Base-by-base conservation (phyloP, 2,888 invertebrate species). In the Limnephilus auricula region DNA sequence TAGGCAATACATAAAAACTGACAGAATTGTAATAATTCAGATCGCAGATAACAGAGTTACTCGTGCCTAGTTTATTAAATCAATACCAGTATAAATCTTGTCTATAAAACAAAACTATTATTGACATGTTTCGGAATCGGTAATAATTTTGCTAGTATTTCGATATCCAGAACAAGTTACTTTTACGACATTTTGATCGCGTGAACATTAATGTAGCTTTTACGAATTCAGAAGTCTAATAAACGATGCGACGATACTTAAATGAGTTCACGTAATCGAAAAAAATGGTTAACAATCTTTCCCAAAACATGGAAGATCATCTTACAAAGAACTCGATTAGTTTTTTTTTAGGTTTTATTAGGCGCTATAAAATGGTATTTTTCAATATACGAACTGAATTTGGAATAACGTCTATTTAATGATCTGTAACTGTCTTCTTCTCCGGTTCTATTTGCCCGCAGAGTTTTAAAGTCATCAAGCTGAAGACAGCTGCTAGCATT, bases 11-110 rank as follows among this genome's bases (percentile, higher is more conserved):
- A 89, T 79, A 89, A 89, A 45, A 89, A 78, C 89, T n/a, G 79
- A 30, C 79, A 89, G 89, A 89, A 79, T 13, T 30, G 83, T 83
- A 34, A 83, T 34, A 83, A 89, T 89, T 89, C 31, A 85, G 50
- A 85, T 85, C 13, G 40, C 31, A 50, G 85, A 85, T 85, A 85
- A 31, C 34, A 15, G 40, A 83, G 25, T 45, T 85, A n/a, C 34
- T 30, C 45, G 85, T 34, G 85, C 80, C 32, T 50, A 13, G 12
- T 85, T 85, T 85, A 85, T 85, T 85, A 85, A 85, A 85, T 85
- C 85, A 85, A 85, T 85, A 40, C 12, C 40, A 45, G 30, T n/a
- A 45, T 83, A 34, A 83, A 83, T 83, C 83, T 34, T 32, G 9
- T 83, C 83, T 34, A 32, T 80, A 83, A 83, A 80, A 80, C 4